Evolutionary conservation across 2,113 vertebrate genomes (phyloP), one percentile per base, ranked within the genome.

Genomic region (Lepus timidus): DNA sequence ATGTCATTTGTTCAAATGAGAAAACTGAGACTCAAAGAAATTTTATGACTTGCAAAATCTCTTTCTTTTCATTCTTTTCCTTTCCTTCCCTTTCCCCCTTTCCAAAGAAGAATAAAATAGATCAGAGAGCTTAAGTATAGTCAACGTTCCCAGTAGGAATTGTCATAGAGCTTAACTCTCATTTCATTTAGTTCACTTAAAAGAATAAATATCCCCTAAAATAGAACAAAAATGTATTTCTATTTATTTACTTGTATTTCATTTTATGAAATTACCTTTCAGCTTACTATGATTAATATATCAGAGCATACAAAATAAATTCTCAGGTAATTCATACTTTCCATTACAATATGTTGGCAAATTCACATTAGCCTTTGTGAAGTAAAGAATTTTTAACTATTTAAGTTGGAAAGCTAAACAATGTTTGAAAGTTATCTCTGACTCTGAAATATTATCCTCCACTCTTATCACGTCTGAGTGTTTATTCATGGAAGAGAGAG

Each of bases 361-460:
- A 88, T 33, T 91, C 23, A 0, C 51, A 93, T 82, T 93, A 92
- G 93, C 23, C 82, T 95, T 88, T 95, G 64, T 68, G 85, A 90
- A 93, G 49, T 39, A 73, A 95, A 83, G 76, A 95, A 96, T 85
- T 91, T 44, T 94, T 93, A 94, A 96, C 52, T 85, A 62, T 75
- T 75, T 85, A 71, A 83, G 27, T 22, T 90, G n/a, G 79, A 96
- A 96, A 95, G 82, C 65, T 93, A 96, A 97, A 95, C 94, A 96
- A 68, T 88, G 81, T 85, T 96, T 4, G 14, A 75, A 91, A 96
- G n/a, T 93, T 96, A 88, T 90, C 93, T 96, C 95, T 90, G 83
- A 65, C 78, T 81, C 78, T 96, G 96, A 97, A 97, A 97, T 92
- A 96, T 96, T 94, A 85, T 83, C 90, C 85, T 88, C 36, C 61